phyloP scores from a whole-genome alignment of 1,140 invertebrate species.

The Planococcus citri region DNA sequence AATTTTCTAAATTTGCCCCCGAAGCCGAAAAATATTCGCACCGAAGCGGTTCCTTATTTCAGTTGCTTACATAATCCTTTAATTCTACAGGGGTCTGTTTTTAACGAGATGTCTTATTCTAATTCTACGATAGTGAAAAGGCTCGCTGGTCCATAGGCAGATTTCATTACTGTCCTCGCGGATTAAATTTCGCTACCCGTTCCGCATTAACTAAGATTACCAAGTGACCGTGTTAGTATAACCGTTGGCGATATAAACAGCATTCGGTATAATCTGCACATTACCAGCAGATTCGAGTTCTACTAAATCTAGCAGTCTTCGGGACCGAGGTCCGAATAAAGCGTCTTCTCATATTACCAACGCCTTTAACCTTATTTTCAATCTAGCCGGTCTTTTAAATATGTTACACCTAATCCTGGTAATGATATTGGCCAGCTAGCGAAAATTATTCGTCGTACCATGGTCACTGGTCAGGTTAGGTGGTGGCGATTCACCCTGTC shows the following conservation, averaged over 20 bases:
- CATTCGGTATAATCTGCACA: conserved; percentile 9
- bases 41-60: conserved; percentile 8
- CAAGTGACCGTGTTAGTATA: conserved; percentile 11
- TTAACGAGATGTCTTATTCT: conserved; percentile 17
- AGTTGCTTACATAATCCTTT: neutral
- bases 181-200: conserved; percentile 15
- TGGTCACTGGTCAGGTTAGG: too few relatives aligned
- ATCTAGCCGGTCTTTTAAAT: neutral
- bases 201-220: conserved; percentile 19
- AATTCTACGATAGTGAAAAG: neutral
- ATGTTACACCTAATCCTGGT: neutral
- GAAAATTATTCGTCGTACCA: neutral
- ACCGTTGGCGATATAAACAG: conserved; percentile 1
- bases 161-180: conserved; percentile 20
- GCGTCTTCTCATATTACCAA: conserved; percentile 2
- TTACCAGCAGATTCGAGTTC: conserved; percentile 8
- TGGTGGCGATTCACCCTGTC: too few relatives aligned
- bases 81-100: conserved; percentile 10
- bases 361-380: conserved; percentile 5
- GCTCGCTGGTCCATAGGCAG: neutral
- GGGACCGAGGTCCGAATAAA: neutral
- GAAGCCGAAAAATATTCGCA: neutral
- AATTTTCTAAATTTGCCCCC: neutral
- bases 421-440: neutral
- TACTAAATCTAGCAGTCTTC: neutral